Conservation (phyloP, 2,888 invertebrate genomes). For the Campoletis raptor region DNA sequence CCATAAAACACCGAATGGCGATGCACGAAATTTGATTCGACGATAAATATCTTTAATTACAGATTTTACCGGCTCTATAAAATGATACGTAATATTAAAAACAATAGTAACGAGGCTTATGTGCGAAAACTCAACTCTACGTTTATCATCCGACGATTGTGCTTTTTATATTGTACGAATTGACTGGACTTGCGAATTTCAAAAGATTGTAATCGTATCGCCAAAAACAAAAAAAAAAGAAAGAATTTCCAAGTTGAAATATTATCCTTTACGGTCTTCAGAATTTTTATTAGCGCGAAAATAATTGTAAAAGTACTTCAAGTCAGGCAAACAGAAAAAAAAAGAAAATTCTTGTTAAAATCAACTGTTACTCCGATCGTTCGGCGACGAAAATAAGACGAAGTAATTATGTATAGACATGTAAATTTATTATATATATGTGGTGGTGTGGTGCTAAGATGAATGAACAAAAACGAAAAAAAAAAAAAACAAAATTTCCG, state of each 20-base stretch:
- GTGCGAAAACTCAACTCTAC: constrained; percentile 5
- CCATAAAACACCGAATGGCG: constrained; percentile 4
- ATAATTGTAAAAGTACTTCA: constrained; percentile 49
- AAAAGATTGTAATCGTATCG: background rate
- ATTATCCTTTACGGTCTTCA: background rate
- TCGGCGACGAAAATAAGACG: constrained; percentile 46
- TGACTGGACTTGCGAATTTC: constrained; percentile 6
- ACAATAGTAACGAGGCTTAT: constrained; percentile 26
- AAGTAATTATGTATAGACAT: constrained; percentile 60
- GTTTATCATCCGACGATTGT: constrained; percentile 20
- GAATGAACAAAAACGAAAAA: background rate
- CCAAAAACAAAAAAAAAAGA: background rate
- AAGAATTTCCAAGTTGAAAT: constrained; percentile 13
- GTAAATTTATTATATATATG: constrained; percentile 61
- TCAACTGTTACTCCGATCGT: constrained; percentile 58
- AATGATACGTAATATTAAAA: constrained; percentile 28
- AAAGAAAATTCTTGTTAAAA: constrained; percentile 59
- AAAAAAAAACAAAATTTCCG: constrained; percentile 30
- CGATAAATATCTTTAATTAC: constrained; percentile 24
- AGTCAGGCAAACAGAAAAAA: background rate
- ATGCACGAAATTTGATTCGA: constrained; percentile 33
- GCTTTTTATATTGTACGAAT: constrained; percentile 29
- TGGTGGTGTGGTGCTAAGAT: constrained; percentile 67
- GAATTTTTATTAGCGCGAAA: constrained; percentile 37
- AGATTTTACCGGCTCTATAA: constrained; percentile 15